Base-by-base conservation (phyloP, 2,797 vertebrate genomes). In the Gymnodraco acuticeps region DNA sequence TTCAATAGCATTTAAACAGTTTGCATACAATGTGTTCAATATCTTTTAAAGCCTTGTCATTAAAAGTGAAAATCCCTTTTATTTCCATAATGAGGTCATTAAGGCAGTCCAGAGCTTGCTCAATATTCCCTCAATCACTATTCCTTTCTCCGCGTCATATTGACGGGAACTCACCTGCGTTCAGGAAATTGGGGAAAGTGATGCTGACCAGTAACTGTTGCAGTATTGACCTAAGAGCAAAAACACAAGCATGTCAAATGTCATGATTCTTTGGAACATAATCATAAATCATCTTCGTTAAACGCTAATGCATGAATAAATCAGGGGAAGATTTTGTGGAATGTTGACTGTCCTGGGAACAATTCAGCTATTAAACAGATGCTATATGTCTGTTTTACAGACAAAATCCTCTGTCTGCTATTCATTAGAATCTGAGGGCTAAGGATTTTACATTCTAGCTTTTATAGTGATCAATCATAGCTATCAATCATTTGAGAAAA, bases 151-250 rank as follows among this genome's bases (percentile, higher is more conserved):
- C 47, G 19, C 23, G n/a, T 70, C 17, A 71, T 66, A 78, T 23
- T 20, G 64, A 58, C 3, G 5, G 7, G 4, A 58, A 63, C 96
- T 92, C 94, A 99, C 98, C 97, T 95, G 98, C 97, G 19, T 98
- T 95, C 84, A 98, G 93, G 75, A 97, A 89, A 68, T 84, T 93
- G 48, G 98, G 97, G 82, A 98, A 96, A 23, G 97, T 97, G 88
- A 99, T 85, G 93, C 96, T 97, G 93, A 97, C 90, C 91, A 99
- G 91, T 75, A 99, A 81, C 89, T 99, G 98, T 78, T 99, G 98
- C 83, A 98, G 85, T 75, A 99, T 92, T 80, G 98, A 98, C 98
- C 98, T 99, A 78, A 66, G 87, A 79, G 54, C 46, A 79, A 80
- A 86, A 70, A 79, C 5, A 86, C 70, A 73, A 7, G 8, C 15